phyloP scores from a whole-genome alignment of 2,797 vertebrate genomes.

The Poecilia wingei region DNA sequence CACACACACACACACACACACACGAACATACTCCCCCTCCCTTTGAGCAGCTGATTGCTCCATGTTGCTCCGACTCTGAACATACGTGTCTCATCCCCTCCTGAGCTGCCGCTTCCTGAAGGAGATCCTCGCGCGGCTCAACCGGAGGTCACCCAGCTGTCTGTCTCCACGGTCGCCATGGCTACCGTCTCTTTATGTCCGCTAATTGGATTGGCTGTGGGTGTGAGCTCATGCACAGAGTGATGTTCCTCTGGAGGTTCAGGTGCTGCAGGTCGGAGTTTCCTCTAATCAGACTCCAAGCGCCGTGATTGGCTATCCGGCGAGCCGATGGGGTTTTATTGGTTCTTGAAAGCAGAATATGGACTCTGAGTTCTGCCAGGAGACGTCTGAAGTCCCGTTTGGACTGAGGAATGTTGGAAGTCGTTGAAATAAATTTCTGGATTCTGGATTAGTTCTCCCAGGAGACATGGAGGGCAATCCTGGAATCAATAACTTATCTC shows the following conservation, averaged over 20 bases:
- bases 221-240: slow-evolving; percentile 8
- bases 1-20: too few relatives aligned
- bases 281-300: neutral
- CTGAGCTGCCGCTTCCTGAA: slow-evolving; percentile 1
- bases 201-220: slow-evolving; percentile 45
- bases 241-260: slow-evolving; percentile 5
- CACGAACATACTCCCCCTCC: too few relatives aligned
- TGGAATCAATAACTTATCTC: neutral
- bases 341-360: neutral
- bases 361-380: neutral
- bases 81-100: neutral
- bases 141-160: slow-evolving; percentile 34
- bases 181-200: slow-evolving; percentile 25
- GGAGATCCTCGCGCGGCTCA: slow-evolving; percentile 5
- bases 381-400: neutral
- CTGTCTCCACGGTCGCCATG: slow-evolving; percentile 27
- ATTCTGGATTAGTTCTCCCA: neutral
- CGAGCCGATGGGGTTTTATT: slow-evolving; percentile 8
- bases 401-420: neutral
- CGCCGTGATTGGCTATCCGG: neutral
- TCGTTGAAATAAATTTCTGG: neutral
- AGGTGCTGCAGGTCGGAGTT: slow-evolving; percentile 5
- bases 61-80: neutral
- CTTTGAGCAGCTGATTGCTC: neutral
- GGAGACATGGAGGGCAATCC: neutral